A percentile compares a stretch with the other conserved stretches of the same genome.
These are phyloP conservation scores for Xanthia togata DNA, from an alignment of 2,888 invertebrate species.

Conservation along the genomic window DNA sequence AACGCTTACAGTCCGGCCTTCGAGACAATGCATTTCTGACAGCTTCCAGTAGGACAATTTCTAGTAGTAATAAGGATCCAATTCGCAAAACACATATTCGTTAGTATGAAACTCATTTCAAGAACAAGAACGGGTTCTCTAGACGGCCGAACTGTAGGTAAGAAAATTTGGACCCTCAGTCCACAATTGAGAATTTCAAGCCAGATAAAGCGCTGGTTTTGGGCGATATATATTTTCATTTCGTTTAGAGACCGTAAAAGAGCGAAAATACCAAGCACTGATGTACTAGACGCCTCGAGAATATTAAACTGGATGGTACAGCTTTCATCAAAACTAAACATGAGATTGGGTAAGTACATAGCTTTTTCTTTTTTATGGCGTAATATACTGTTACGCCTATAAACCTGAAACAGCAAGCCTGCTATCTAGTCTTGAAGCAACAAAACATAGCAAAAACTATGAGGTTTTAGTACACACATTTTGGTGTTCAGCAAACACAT, in stretches of 20 bases:
- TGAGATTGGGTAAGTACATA: constrained; percentile 48
- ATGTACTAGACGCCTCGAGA: constrained; percentile 52
- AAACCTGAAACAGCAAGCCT: constrained; percentile 34
- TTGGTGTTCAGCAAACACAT: constrained; percentile 19
- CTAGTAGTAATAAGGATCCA: no score
- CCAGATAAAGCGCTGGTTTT: constrained; percentile 31
- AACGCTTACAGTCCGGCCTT: background rate
- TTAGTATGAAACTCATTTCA: no score
- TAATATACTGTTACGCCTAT: constrained; percentile 50
- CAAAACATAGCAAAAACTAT: constrained; percentile 23
- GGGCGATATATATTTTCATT: constrained; percentile 54
- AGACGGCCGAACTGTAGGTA: no score
- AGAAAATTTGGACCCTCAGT: background rate
- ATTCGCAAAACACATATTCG: no score
- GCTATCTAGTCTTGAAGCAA: constrained; percentile 20
- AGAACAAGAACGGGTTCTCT: no score
- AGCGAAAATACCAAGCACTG: constrained; percentile 33
- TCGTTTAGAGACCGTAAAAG: constrained; percentile 45
- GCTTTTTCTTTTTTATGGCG: constrained; percentile 48
- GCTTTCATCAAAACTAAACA: constrained; percentile 60
- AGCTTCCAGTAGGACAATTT: no score
- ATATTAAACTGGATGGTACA: constrained; percentile 51
- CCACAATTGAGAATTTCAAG: constrained; percentile 14
- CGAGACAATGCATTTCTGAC: no score
- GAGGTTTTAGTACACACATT: constrained; percentile 37